Evolutionary conservation across 2,888 invertebrate species (phyloP).

Genomic region (Drosophila stalkeri): DNA sequence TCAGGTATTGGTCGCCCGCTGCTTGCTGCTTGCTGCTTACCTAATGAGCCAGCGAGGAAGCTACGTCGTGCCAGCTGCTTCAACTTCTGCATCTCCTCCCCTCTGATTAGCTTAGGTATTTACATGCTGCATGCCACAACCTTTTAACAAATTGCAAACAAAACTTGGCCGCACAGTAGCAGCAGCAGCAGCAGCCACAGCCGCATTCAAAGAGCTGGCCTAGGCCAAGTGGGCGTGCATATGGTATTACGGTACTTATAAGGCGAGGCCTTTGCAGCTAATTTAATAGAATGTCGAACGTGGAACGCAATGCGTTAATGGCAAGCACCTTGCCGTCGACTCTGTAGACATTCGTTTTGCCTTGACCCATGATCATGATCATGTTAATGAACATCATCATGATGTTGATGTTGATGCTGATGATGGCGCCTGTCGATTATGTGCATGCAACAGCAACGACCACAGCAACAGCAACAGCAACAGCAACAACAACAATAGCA

Average conservation of each 20-base stretch:
- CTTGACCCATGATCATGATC: slow-evolving; percentile 69
- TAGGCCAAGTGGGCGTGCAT: slow-evolving; percentile 73
- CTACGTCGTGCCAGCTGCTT: slow-evolving; percentile 7
- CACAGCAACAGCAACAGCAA: slow-evolving; percentile 15
- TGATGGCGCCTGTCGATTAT: slow-evolving; percentile 78
- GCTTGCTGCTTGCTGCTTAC: slow-evolving; percentile 42
- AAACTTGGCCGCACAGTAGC: slow-evolving; percentile 57
- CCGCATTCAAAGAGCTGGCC: background rate
- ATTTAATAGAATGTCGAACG: slow-evolving; percentile 48
- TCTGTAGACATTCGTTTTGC: slow-evolving; percentile 31
- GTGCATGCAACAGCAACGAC: slow-evolving; percentile 65
- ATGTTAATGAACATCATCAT: slow-evolving; percentile 13
- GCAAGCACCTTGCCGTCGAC: slow-evolving; percentile 52
- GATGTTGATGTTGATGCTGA: slow-evolving; percentile 37
- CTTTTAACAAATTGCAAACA: slow-evolving; percentile 80
- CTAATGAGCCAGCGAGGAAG: slow-evolving; percentile 59
- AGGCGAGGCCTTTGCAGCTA: slow-evolving; percentile 65
- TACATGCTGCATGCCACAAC: slow-evolving; percentile 78
- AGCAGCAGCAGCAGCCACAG: slow-evolving; percentile 17
- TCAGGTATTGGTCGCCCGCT: background rate
- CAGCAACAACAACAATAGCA: slow-evolving; percentile 60
- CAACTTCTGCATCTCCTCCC: background rate
- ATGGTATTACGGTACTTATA: slow-evolving; percentile 72
- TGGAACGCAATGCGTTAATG: slow-evolving; percentile 75
- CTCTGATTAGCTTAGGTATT: slow-evolving; percentile 52